Conservation (phyloP, 2,113 vertebrate genomes). For the Albula goreensis region DNA sequence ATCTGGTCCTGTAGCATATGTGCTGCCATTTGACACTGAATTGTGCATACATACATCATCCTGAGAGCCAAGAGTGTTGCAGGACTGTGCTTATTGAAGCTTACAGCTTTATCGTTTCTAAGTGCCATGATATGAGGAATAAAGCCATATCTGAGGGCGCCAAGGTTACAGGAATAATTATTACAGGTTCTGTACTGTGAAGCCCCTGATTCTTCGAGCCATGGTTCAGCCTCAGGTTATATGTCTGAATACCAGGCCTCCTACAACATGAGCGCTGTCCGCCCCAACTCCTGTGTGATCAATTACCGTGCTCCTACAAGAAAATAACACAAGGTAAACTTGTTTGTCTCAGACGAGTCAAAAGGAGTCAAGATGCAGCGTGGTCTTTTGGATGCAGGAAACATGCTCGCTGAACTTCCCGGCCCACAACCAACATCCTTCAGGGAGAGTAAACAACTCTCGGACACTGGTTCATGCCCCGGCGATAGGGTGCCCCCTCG, state of each 20-base stretch:
- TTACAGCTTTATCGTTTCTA: neutral
- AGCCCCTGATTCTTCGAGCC: neutral
- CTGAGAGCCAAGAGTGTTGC: neutral
- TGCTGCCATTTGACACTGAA: neutral
- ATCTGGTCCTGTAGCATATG: too few relatives aligned
- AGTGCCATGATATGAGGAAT: neutral
- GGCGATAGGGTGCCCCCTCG: too few relatives aligned
- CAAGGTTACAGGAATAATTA: neutral
- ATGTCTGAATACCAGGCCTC: neutral
- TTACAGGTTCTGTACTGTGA: neutral
- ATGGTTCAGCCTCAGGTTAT: neutral
- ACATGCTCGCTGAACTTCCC: too few relatives aligned
- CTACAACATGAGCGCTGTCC: neutral
- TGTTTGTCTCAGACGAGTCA: too few relatives aligned
- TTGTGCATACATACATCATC: neutral
- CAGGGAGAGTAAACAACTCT: too few relatives aligned
- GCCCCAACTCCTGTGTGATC: neutral
- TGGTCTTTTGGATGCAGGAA: neutral
- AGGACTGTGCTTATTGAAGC: too few relatives aligned
- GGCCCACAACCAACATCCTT: too few relatives aligned
- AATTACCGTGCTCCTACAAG: neutral
- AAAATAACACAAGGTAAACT: neutral
- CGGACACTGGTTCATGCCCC: too few relatives aligned
- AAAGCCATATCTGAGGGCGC: neutral
- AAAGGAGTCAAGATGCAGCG: neutral